A percentile compares a stretch with the other conserved stretches of the same genome.
These are phyloP conservation scores for Acrossocheilus wenchowensis DNA, from an alignment of 2,797 vertebrate genomes.

Conservation along the genomic window DNA sequence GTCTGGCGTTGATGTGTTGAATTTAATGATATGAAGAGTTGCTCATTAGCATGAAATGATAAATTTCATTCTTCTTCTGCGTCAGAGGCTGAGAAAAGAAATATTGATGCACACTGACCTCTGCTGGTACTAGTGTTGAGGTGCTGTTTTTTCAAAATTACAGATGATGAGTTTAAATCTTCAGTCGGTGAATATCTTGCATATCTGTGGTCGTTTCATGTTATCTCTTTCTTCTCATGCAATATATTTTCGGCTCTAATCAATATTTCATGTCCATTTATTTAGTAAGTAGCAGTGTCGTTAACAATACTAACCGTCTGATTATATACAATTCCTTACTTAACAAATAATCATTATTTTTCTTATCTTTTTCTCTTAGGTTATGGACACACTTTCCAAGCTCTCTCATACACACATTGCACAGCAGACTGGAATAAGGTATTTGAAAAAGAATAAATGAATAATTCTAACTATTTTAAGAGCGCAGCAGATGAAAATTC, in stretches of 20 bases:
- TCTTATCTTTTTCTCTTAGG: slow-evolving; percentile 75
- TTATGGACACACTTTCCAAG: slow-evolving; percentile 93
- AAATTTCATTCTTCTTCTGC: not conserved
- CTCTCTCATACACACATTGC: slow-evolving; percentile 87
- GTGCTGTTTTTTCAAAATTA: not conserved
- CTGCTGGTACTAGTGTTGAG: slow-evolving; percentile 59
- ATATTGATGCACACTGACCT: slow-evolving; percentile 65
- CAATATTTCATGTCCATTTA: not conserved
- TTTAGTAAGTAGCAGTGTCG: not conserved
- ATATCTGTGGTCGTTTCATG: not conserved
- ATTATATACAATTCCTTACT: not conserved
- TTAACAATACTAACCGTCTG: not conserved
- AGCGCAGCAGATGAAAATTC: not conserved
- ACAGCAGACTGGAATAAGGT: slow-evolving; percentile 90
- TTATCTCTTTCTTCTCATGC: not conserved
- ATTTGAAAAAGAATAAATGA: slow-evolving; percentile 13
- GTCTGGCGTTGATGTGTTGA: not conserved
- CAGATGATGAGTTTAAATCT: not conserved
- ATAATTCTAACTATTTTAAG: not conserved
- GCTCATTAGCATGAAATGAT: not conserved
- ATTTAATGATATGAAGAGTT: not conserved
- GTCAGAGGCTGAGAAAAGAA: not conserved
- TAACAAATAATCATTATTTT: not conserved
- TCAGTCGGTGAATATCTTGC: not conserved
- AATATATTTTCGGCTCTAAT: not conserved